Evolutionary conservation across 2,113 vertebrate species (phyloP).

Genomic region (Zapus hudsonius): DNA sequence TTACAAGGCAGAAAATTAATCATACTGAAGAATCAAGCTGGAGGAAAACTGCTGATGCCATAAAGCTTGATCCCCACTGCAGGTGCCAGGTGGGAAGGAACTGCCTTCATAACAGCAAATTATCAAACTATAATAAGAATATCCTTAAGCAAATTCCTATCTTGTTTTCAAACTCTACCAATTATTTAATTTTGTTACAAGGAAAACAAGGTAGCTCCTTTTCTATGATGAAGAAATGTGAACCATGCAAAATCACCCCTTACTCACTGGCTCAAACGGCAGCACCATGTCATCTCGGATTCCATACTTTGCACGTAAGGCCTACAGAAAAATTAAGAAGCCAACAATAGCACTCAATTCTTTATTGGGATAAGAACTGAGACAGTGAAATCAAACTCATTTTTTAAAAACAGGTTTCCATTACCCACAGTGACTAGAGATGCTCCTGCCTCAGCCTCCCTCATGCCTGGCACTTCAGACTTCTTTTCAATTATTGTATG

Average conservation of each 20-base stretch:
- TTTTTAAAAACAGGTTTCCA: neutral
- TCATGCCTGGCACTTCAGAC: neutral
- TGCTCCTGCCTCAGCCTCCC: neutral
- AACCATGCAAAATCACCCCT: neutral
- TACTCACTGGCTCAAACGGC: slow-evolving; percentile 95
- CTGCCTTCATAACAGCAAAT: neutral
- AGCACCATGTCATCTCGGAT: slow-evolving; percentile 98
- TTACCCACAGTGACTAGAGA: neutral
- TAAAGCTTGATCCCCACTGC: neutral
- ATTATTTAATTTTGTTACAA: slow-evolving; percentile 28
- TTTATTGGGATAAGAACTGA: slow-evolving; percentile 10
- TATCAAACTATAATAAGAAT: slow-evolving; percentile 17
- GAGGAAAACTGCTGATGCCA: neutral
- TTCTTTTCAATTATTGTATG: slow-evolving; percentile 33
- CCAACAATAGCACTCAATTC: slow-evolving; percentile 30
- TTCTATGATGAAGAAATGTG: neutral
- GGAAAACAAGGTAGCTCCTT: neutral
- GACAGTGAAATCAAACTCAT: neutral
- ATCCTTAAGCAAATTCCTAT: slow-evolving; percentile 17
- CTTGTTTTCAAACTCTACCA: slow-evolving; percentile 33
- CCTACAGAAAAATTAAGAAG: slow-evolving; percentile 83
- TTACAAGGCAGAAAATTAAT: slow-evolving; percentile 23
- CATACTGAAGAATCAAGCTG: neutral
- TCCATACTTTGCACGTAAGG: slow-evolving; percentile 94
- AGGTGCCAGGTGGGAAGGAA: slow-evolving; percentile 25